Conservation (phyloP, 2,888 invertebrate genomes). For the Steinernema scapterisci region DNA sequence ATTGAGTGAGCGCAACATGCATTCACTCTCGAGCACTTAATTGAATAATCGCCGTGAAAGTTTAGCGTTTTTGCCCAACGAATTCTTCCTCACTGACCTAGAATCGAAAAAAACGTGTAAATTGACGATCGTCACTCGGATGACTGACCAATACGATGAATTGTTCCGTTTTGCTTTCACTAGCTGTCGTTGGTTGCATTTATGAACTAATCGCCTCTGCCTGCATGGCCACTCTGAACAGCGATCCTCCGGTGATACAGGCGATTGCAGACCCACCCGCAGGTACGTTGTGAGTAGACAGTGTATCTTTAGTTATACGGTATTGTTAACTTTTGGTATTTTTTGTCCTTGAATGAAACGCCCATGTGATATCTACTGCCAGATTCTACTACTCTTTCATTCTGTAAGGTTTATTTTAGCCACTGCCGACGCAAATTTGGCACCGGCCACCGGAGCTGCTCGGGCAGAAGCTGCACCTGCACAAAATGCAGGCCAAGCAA, state of each 20-base stretch:
- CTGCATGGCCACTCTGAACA: background rate
- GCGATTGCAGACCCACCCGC: no score
- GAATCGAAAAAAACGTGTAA: background rate
- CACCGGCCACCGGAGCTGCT: no score
- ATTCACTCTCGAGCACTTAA: background rate
- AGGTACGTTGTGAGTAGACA: no score
- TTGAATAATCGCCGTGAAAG: constrained; percentile 1
- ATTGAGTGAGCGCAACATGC: background rate
- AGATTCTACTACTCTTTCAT: no score
- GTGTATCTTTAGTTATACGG: no score
- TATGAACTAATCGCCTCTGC: background rate
- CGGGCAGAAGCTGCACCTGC: background rate
- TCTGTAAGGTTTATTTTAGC: no score
- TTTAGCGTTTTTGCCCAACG: background rate
- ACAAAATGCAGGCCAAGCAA: background rate
- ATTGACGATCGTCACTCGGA: background rate
- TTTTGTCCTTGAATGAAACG: no score
- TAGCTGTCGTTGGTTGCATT: no score
- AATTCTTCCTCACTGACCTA: background rate
- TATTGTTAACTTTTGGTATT: no score
- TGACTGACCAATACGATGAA: background rate
- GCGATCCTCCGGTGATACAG: background rate
- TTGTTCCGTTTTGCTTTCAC: background rate
- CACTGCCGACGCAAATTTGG: no score
- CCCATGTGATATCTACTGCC: no score